A percentile compares a stretch with the other conserved stretches of the same genome.
Evolutionary conservation across 1,140 invertebrate genomes (phyloP).

Genomic region (Zaprionus taronus): DNA sequence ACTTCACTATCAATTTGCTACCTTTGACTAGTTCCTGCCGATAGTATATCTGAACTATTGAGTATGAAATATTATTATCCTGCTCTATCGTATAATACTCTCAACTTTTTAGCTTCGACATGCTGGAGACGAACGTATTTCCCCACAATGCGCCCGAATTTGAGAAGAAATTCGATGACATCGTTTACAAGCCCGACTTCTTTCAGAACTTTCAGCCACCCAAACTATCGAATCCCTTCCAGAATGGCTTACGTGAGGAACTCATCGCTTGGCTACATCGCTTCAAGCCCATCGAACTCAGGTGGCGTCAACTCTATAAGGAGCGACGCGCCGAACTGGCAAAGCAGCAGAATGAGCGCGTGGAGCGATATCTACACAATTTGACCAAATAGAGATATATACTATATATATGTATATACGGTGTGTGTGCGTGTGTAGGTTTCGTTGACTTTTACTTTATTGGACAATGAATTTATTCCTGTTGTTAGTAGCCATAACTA

Average conservation of each 20-base stretch:
- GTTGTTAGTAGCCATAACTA: conserved; percentile 10
- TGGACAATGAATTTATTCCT: conserved; percentile 32
- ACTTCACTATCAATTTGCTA: too few species aligned
- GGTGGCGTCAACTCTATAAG: background rate
- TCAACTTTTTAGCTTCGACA: conserved; percentile 36
- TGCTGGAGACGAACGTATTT: conserved; percentile 41
- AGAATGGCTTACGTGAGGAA: conserved; percentile 4
- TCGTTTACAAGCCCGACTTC: conserved; percentile 33
- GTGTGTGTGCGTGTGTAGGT: background rate
- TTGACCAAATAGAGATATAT: background rate
- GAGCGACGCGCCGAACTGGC: background rate
- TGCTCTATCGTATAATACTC: background rate
- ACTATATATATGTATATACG: background rate
- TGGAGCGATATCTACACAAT: background rate
- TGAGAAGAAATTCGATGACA: conserved; percentile 36
- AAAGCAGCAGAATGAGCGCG: background rate
- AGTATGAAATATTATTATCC: background rate
- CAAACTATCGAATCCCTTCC: background rate
- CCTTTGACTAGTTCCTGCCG: too few species aligned
- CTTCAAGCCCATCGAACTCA: background rate
- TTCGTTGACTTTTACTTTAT: conserved; percentile 45
- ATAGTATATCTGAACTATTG: background rate
- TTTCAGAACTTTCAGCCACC: conserved; percentile 25
- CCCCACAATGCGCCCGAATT: conserved; percentile 23
- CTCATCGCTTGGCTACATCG: conserved; percentile 36